phyloP scores from a whole-genome alignment of 2,797 vertebrate species.

The Anniella stebbinsi region DNA sequence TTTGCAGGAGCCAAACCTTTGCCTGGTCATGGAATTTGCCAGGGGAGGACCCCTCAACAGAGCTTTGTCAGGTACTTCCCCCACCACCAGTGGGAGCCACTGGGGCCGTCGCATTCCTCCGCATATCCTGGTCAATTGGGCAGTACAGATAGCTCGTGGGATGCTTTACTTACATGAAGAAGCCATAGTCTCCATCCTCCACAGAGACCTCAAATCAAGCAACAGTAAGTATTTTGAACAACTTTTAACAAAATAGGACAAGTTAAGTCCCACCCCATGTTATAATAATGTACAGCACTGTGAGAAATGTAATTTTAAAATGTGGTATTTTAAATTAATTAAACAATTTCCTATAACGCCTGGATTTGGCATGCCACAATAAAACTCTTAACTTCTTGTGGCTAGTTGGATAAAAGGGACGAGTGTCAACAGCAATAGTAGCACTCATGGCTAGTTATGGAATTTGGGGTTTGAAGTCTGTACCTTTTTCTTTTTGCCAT shows the following conservation, averaged over 20 bases:
- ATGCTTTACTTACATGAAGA: constrained; percentile 96
- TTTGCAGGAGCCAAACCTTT: constrained; percentile 93
- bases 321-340: neutral
- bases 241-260: neutral
- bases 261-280: neutral
- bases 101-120: constrained; percentile 89
- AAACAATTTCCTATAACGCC: neutral
- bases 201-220: constrained; percentile 96
- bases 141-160: constrained; percentile 94
- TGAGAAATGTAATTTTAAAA: neutral
- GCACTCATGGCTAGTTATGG: neutral
- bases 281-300: neutral
- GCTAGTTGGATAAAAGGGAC: neutral
- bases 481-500: neutral
- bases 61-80: constrained; percentile 81
- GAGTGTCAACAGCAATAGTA: neutral
- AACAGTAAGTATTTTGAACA: constrained; percentile 87
- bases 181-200: constrained; percentile 92
- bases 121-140: constrained; percentile 95
- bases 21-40: constrained; percentile 95
- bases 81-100: constrained; percentile 39
- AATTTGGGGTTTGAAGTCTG: neutral
- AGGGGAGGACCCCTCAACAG: constrained; percentile 93
- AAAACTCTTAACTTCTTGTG: neutral
- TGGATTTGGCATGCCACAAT: neutral